Base-by-base conservation (phyloP, 2,797 vertebrate genomes). In the Momotus momota region DNA sequence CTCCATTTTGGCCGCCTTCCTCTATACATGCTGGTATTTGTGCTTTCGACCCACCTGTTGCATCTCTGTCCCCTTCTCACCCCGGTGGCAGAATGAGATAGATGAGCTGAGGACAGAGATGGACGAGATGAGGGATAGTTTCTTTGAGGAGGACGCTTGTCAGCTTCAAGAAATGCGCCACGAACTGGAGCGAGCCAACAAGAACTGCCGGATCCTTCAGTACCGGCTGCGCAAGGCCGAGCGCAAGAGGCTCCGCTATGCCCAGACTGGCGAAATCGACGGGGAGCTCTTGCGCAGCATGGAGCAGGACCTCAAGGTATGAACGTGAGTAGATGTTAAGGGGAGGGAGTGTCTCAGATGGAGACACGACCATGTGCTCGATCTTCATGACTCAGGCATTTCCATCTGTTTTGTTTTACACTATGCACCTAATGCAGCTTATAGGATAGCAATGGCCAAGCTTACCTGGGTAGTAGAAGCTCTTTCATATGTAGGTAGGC, bases 111-210 rank as follows among this genome's bases (percentile, higher is more conserved):
- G 99, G 87, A 99, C 99, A 13, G 99, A 99, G 97, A 99, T 99
- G 99, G 99, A 99, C 14, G 99, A 99, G 97, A 99, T 99, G 98
- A 98, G 99, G 91, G 99, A 99, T 98, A 99, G 98, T 60, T 99
- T 99, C 97, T 99, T 99, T 64, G 99, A 99, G 93, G 99, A 99
- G 71, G 99, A 99, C 18, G 99, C 99, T 40, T 99, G 99, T 92
- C 99, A 99, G 97, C 98, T 99, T 87, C 99, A 99, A 97, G 99
- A 99, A 97, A 99, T 99, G 99, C 99, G 99, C 83, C 99, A 99
- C 45, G 99, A 99, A 86, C 97, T 99, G 97, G 99, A 99, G 96
- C 98, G 99, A 96, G 99, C 99, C 97, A 99, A 99, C 98, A 99
- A 99, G 97, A 99, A 99, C 98, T 99, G 99, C 95, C 97, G 99